These are phyloP conservation scores for Meles meles DNA, from an alignment of 2,113 vertebrate species.

Conservation along the genomic window DNA sequence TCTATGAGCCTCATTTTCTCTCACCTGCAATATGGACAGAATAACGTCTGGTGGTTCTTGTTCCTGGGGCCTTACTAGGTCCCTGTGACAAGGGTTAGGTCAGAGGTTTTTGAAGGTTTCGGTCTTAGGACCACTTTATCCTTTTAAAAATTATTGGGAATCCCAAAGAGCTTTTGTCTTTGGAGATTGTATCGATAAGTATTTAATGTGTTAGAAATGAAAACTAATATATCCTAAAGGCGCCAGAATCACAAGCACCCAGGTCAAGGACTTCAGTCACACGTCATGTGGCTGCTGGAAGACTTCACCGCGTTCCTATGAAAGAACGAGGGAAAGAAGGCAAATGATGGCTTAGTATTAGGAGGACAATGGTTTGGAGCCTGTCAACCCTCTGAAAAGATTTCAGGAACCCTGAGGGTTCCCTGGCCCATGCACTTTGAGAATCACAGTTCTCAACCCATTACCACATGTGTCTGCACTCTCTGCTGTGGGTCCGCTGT, in stretches of 20 bases:
- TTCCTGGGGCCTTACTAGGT: neutral
- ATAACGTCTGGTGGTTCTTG: accelerated
- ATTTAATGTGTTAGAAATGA: neutral
- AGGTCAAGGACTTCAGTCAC: accelerated
- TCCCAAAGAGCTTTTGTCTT: neutral
- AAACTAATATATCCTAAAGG: neutral
- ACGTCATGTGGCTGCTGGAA: accelerated
- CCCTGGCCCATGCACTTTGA: neutral
- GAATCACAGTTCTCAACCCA: neutral
- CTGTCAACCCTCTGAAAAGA: neutral
- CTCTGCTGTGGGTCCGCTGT: too few species aligned
- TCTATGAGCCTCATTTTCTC: neutral
- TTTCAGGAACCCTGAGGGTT: neutral
- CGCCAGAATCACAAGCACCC: neutral
- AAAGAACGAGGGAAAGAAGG: too few species aligned
- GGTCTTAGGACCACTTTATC: neutral
- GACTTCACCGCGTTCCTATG: neutral
- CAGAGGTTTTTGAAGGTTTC: neutral
- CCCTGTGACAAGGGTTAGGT: neutral
- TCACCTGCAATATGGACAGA: neutral
- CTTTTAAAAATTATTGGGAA: neutral
- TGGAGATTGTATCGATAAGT: too few species aligned
- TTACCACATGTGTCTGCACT: neutral
- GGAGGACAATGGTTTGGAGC: neutral
- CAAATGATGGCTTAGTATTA: neutral